phyloP scores from a whole-genome alignment of 2,888 invertebrate species.

The Romanomermis culicivorax region DNA sequence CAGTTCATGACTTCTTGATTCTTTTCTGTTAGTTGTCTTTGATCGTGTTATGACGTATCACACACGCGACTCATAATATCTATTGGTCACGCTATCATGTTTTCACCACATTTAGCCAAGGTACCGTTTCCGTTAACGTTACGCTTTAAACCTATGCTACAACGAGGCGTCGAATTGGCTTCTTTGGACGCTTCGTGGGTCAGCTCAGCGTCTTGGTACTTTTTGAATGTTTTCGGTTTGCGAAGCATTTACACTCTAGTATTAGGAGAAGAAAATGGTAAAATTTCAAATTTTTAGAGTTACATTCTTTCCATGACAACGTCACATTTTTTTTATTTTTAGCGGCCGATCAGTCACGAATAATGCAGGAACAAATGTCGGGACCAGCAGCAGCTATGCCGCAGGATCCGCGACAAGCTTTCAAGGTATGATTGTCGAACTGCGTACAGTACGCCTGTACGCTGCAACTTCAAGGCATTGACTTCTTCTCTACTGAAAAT shows the following conservation, averaged over 20 bases:
- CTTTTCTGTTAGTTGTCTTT: too few species aligned
- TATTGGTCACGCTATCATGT: too few species aligned
- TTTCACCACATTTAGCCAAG: constrained; percentile 44
- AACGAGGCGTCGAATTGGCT: constrained; percentile 80
- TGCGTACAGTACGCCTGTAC: too few species aligned
- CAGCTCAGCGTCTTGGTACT: constrained; percentile 98
- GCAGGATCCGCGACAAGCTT: constrained; percentile 86
- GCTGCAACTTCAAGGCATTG: too few species aligned
- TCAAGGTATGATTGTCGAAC: constrained; percentile 40
- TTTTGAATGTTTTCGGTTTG: constrained; percentile 92
- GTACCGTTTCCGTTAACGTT: constrained; percentile 94
- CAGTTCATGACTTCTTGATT: too few species aligned
- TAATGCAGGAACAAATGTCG: constrained; percentile 95
- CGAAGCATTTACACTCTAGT: constrained; percentile 90
- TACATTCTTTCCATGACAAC: neutral
- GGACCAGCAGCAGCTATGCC: constrained; percentile 92
- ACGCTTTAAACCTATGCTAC: constrained; percentile 96
- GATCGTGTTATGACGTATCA: too few species aligned
- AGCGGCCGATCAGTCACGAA: constrained; percentile 80
- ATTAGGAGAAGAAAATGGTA: constrained; percentile 83
- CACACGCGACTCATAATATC: too few species aligned
- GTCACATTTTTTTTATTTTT: constrained; percentile 10
- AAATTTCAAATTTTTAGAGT: neutral
- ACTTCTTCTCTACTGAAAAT: too few species aligned
- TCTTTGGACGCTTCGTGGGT: constrained; percentile 98